Base-by-base conservation (phyloP, 2,888 invertebrate species). In the Epiperipatus broadwayi region DNA sequence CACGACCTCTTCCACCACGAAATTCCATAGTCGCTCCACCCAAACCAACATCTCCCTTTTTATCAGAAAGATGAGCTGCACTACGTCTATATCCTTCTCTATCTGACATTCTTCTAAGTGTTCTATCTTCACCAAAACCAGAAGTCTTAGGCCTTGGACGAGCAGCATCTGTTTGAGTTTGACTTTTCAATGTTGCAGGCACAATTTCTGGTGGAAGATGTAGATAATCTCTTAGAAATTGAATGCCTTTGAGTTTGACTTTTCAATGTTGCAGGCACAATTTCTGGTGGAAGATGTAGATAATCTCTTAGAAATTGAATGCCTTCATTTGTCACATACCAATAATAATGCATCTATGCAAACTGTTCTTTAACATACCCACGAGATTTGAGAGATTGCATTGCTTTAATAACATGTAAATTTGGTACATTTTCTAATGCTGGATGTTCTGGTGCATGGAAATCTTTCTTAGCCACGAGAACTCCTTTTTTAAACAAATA, bases 331-430 rank as follows among this genome's bases (percentile, higher is more conserved):
- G 91, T 97, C 50, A 97, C 69, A 64, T 87, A 89, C 93, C 95
- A 99, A 63, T 99, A 99, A 56, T 83, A 97, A 62, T 97, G 95
- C 54, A 95, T 75, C 97, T 97, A 99, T 3, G 95, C 93, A 63
- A 97, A 97, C 65, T 97, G 95, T 69, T 97, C 95, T 61, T 81
- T 85, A n/a, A 97, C 97, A 55, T 76, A 81, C 43, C 93, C 95
- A 59, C 81, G 73, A 3, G 95, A 95, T 64, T 91, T 91, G 49
- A 99, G 66, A 5, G 87, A 87, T 71, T 73, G 54, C 14, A 93
- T 71, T 49, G 93, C 87, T 65, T 95, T 95, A 59, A 97, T 95
- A 41, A 97, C 95, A 67, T 97, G 84, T 46, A 99, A 73, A 65
- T 97, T 97, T 48, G 91, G 85, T 53, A 97, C 87, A 53, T 68